These are phyloP conservation scores for Capreolus pygargus DNA, from an alignment of 2,113 vertebrate genomes.

Conservation along the genomic window DNA sequence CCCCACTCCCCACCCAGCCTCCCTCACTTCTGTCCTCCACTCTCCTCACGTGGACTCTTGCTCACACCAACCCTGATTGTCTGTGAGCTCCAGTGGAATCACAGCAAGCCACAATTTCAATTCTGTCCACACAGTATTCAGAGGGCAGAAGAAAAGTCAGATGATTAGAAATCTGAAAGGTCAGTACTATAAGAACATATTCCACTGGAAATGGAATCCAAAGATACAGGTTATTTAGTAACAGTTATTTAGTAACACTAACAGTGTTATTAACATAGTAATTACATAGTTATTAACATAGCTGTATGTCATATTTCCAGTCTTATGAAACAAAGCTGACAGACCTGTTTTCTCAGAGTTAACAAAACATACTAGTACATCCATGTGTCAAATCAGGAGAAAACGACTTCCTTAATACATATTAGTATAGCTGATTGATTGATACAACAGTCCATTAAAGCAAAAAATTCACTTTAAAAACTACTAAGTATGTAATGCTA, in stretches of 20 bases:
- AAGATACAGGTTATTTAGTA: conserved; percentile 31
- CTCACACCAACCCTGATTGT: background rate
- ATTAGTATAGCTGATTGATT: background rate
- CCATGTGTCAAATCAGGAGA: background rate
- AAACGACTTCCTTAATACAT: background rate
- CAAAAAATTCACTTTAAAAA: background rate
- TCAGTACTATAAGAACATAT: conserved; percentile 19
- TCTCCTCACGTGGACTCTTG: background rate
- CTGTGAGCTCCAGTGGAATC: background rate
- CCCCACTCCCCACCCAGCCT: background rate
- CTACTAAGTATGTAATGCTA: background rate
- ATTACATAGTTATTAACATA: conserved; percentile 18
- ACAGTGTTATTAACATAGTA: background rate
- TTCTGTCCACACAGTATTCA: background rate
- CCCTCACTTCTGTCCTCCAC: background rate
- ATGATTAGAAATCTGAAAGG: background rate
- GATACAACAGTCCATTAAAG: background rate
- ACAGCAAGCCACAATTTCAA: background rate
- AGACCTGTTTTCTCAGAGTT: conserved; percentile 5
- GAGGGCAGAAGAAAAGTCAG: background rate
- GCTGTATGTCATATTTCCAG: background rate
- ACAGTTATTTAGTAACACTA: too few species aligned
- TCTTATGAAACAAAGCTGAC: conserved; percentile 31
- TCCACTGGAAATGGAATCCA: conserved; percentile 17
- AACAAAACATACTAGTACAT: background rate